Conservation (phyloP, 1,140 invertebrate genomes). For the Gonioctena quinquepunctata region DNA sequence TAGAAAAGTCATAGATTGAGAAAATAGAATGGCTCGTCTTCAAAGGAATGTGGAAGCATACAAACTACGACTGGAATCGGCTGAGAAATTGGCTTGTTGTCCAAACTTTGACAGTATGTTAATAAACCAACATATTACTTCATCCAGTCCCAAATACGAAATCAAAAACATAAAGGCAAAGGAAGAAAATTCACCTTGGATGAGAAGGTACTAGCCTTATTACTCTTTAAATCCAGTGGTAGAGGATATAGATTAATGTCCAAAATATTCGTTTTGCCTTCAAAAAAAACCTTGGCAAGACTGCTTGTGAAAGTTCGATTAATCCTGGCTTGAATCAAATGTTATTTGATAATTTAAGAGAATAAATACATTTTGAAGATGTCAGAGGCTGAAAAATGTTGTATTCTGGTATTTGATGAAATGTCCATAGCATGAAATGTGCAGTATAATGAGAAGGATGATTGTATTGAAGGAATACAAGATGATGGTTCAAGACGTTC, state of each 20-base stretch:
- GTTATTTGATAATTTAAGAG: no score
- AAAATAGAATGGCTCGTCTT: not conserved
- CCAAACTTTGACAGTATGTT: not conserved
- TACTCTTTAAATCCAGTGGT: conserved; percentile 23
- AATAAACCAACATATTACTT: conserved; percentile 15
- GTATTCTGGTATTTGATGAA: no score
- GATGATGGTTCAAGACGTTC: no score
- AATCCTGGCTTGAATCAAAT: not conserved
- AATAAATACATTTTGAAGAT: no score
- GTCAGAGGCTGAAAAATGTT: no score
- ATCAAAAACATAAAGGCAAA: conserved; percentile 16
- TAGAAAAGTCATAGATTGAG: not conserved
- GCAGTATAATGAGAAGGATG: no score
- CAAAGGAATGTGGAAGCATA: not conserved
- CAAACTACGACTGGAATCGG: not conserved
- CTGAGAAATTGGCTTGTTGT: not conserved
- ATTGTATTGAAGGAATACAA: no score
- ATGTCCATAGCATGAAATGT: no score
- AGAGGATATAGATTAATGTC: conserved; percentile 24
- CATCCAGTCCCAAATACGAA: conserved; percentile 22
- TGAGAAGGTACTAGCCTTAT: conserved; percentile 29
- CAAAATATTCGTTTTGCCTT: conserved; percentile 31
- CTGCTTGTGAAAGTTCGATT: conserved; percentile 24
- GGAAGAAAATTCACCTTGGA: conserved; percentile 25
- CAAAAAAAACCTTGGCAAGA: conserved; percentile 20